Evolutionary conservation across 2,797 vertebrate genomes (phyloP).

Genomic region (Gastrophryne carolinensis): DNA sequence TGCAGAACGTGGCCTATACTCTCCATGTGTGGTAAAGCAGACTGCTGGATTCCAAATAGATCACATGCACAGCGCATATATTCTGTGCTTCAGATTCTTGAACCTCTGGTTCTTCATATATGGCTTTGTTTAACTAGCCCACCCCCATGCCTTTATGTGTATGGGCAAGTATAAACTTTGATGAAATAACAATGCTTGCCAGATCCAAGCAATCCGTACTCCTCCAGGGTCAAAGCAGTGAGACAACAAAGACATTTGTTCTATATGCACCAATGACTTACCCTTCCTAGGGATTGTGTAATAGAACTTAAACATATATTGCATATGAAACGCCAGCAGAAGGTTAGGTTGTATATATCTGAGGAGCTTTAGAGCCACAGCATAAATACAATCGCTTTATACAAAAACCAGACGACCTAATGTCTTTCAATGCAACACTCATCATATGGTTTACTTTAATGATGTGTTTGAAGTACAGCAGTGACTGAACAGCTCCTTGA

Average conservation of each 20-base stretch:
- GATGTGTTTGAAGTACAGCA: not conserved
- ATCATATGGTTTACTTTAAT: not conserved
- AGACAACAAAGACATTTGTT: not conserved
- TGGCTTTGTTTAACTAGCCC: slow-evolving; percentile 57
- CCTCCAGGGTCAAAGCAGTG: not conserved
- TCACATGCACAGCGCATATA: slow-evolving; percentile 52
- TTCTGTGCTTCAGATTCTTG: slow-evolving; percentile 57
- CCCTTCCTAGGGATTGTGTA: not conserved
- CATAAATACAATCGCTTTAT: not conserved
- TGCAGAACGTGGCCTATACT: slow-evolving; percentile 18
- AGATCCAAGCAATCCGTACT: slow-evolving; percentile 17
- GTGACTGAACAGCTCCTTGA: not conserved
- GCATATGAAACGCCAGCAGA: not conserved
- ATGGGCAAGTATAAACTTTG: slow-evolving; percentile 55
- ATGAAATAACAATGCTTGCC: slow-evolving; percentile 52
- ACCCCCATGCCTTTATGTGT: slow-evolving; percentile 60
- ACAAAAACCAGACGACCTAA: not conserved
- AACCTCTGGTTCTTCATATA: slow-evolving; percentile 58
- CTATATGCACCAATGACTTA: not conserved
- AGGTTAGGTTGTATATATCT: not conserved
- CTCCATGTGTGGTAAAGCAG: slow-evolving; percentile 62
- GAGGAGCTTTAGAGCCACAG: not conserved
- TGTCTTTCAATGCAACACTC: not conserved
- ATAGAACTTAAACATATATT: not conserved
- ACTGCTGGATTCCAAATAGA: slow-evolving; percentile 45